Evolutionary conservation across 2,888 invertebrate genomes (phyloP).

Genomic region (Cerastis rubricosa): DNA sequence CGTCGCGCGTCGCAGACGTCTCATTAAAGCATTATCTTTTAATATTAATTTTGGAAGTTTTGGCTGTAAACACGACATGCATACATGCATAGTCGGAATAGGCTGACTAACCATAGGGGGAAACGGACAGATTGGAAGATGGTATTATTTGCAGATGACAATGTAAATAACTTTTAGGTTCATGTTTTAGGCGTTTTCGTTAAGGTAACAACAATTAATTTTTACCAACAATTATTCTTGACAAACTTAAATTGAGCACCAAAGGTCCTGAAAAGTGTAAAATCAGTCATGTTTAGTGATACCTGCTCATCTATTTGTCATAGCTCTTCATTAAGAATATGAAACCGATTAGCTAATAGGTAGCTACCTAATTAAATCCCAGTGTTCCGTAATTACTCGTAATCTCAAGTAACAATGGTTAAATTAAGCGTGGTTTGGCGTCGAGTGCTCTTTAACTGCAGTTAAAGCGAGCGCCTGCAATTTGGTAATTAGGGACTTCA

Average conservation of each 20-base stretch:
- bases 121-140: not conserved
- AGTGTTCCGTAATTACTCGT: conserved; percentile 48
- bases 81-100: not conserved
- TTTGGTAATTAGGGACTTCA: conserved; percentile 75
- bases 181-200: not conserved
- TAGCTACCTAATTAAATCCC: conserved; percentile 39
- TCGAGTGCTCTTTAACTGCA: conserved; percentile 70
- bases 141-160: not conserved
- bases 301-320: not conserved
- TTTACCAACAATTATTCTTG: not conserved
- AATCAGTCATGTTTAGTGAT: not conserved
- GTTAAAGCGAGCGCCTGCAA: conserved; percentile 74
- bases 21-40: conserved; percentile 22
- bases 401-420: conserved; percentile 72
- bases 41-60: conserved; percentile 32
- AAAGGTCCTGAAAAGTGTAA: not conserved
- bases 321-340: not conserved
- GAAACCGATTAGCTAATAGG: conserved; percentile 16
- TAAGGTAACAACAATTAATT: not conserved
- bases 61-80: not conserved
- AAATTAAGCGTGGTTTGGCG: conserved; percentile 77
- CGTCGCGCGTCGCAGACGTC: conserved; percentile 8
- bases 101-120: not conserved
- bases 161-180: not conserved
- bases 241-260: not conserved